Base-by-base conservation (phyloP, 1,140 invertebrate genomes). In the Tetragnatha versicolor region DNA sequence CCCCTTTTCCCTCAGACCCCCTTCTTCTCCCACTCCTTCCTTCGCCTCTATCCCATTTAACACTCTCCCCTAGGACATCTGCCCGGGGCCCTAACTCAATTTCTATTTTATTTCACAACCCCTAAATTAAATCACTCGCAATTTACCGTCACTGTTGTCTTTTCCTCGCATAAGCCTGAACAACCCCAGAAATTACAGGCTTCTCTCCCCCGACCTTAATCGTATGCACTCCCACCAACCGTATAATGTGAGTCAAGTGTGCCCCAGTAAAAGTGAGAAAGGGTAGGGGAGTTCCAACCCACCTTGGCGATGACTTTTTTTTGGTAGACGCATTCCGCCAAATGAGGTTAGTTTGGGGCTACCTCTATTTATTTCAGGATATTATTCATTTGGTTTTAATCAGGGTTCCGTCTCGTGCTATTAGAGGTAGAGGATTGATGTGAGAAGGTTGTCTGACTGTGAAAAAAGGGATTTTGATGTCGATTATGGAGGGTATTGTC, bases 241-340 rank as follows among this genome's bases (percentile, higher is more conserved):
- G 55, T 63, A 75, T 61, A 75, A 75, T 75, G 25, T 31, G 45
- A 75, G 72, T 75, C 72, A 75, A 75, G 72, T 51, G 63, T 27
- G 55, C n/a, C n/a, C n/a, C 55, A 75, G 39, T 63, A 63, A 63
- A 61, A 45, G 58, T 33, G 20, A 63, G 37, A 42, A 75, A 42
- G 70, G 12, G 33, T 27, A 60, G 14, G 14, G n/a, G 7, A 9
- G 39, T 9, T 42, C n/a, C n/a, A n/a, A n/a, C n/a, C n/a, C n/a
- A n/a, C n/a, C n/a, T n/a, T n/a, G n/a, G n/a, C n/a, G n/a, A n/a
- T n/a, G n/a, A n/a, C n/a, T n/a, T n/a, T n/a, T n/a, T n/a, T n/a
- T n/a, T n/a, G n/a, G n/a, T n/a, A n/a, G n/a, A n/a, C n/a, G n/a
- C n/a, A n/a, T n/a, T n/a, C n/a, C n/a, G n/a, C n/a, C n/a, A n/a